Conservation (phyloP, 2,888 invertebrate species). For the Mythimna loreyi region DNA sequence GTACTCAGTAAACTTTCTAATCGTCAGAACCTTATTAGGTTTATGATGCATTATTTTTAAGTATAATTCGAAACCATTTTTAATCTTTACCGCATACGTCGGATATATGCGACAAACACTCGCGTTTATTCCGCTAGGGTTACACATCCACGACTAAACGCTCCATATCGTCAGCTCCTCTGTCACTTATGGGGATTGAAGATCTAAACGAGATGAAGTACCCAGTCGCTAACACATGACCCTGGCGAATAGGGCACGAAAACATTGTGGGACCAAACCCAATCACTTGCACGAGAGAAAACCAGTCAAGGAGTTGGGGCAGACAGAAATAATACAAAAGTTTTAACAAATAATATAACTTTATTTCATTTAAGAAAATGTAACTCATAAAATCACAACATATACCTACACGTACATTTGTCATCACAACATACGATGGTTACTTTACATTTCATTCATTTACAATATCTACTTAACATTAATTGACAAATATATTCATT, state of each 20-base stretch:
- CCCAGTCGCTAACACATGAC: too few relatives aligned
- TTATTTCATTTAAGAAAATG: conserved; percentile 76
- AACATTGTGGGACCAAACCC: too few relatives aligned
- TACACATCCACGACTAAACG: too few relatives aligned
- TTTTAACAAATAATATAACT: conserved; percentile 84
- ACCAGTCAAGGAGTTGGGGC: not conserved
- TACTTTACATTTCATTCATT: conserved; percentile 64
- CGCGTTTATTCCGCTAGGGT: too few relatives aligned
- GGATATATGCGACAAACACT: too few relatives aligned
- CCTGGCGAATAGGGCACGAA: too few relatives aligned
- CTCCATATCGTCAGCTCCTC: too few relatives aligned
- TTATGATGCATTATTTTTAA: conserved; percentile 2
- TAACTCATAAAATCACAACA: conserved; percentile 82
- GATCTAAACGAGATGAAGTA: too few relatives aligned
- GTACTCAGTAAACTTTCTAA: conserved; percentile 35
- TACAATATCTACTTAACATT: conserved; percentile 61
- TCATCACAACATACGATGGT: conserved; percentile 71
- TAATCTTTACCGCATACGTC: too few relatives aligned
- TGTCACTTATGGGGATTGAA: too few relatives aligned
- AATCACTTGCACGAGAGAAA: not conserved
- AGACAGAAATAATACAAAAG: conserved; percentile 53
- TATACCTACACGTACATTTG: conserved; percentile 72
- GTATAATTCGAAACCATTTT: not conserved
- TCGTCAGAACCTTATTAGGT: conserved; percentile 12
- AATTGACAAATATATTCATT: conserved; percentile 65